These are phyloP conservation scores for Dromococcyx pavoninus DNA, from an alignment of 2,797 vertebrate species.

Conservation along the genomic window DNA sequence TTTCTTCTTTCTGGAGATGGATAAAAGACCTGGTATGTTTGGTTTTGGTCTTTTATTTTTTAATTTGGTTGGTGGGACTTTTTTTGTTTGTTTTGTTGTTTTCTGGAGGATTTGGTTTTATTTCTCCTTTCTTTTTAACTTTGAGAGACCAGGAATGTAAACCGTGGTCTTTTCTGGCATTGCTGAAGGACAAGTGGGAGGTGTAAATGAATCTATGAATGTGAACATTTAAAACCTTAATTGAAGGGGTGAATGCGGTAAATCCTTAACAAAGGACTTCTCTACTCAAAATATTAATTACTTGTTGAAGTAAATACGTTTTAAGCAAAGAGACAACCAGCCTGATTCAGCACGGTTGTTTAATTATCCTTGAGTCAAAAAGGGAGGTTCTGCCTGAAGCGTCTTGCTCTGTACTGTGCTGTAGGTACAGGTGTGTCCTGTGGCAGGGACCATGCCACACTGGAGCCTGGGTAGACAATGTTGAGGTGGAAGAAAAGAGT, in stretches of 20 bases:
- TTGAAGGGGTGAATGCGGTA: slow-evolving; percentile 35
- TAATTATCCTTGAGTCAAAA: neutral
- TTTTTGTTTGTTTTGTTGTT: neutral
- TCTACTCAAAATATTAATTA: slow-evolving; percentile 56
- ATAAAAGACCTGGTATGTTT: slow-evolving; percentile 30
- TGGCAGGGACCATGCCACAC: neutral
- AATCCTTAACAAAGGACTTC: slow-evolving; percentile 41
- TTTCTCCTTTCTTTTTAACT: slow-evolving; percentile 31
- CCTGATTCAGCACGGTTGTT: neutral
- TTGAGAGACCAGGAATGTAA: slow-evolving; percentile 1
- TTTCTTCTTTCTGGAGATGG: slow-evolving; percentile 25
- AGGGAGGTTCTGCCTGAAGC: neutral
- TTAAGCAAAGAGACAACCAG: slow-evolving; percentile 18
- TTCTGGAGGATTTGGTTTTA: neutral
- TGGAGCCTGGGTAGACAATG: neutral
- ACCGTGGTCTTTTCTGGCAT: slow-evolving; percentile 28
- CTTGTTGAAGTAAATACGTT: slow-evolving; percentile 25
- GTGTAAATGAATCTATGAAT: slow-evolving; percentile 49
- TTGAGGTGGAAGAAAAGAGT: neutral
- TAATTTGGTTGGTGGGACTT: neutral
- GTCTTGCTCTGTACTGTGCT: neutral
- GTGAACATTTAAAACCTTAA: slow-evolving; percentile 43
- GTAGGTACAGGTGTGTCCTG: neutral
- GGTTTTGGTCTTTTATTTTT: neutral
- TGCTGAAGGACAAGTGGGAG: slow-evolving; percentile 60